Evolutionary conservation across 1,140 invertebrate genomes (phyloP).

Genomic region (Atopsyche davidsoni): DNA sequence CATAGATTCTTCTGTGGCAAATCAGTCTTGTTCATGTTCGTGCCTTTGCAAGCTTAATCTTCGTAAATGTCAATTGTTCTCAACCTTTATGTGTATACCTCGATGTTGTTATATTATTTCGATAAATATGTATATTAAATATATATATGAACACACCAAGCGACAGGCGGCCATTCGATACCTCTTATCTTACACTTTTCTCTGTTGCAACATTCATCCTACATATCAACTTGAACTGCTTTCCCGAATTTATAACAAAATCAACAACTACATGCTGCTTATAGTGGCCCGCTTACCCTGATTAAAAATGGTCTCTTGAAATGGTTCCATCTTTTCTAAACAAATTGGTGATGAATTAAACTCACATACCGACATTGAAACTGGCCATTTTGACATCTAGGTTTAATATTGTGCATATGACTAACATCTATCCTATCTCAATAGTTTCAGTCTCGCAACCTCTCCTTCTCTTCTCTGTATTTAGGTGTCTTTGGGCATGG

Average conservation of each 20-base stretch:
- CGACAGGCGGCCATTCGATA: neutral
- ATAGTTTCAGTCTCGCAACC: neutral
- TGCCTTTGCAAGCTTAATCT: conserved; percentile 22
- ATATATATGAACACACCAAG: conserved; percentile 7
- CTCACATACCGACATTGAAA: neutral
- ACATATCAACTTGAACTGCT: neutral
- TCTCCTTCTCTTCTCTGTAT: conserved; percentile 7
- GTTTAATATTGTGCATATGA: conserved; percentile 14
- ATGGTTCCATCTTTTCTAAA: neutral
- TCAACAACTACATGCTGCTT: conserved; percentile 15
- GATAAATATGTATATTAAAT: too few relatives aligned
- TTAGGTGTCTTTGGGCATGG: conserved; percentile 20
- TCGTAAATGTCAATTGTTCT: conserved; percentile 21
- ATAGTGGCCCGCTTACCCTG: conserved; percentile 17
- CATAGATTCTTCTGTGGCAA: neutral
- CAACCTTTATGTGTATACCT: conserved; percentile 13
- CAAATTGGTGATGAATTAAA: neutral
- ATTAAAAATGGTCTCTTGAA: conserved; percentile 9
- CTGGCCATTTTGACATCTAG: conserved; percentile 7
- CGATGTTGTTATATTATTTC: conserved; percentile 19
- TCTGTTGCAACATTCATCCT: conserved; percentile 2
- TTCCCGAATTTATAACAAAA: neutral
- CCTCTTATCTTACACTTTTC: neutral
- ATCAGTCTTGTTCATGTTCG: conserved; percentile 14
- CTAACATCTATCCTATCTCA: conserved; percentile 7